Base-by-base conservation (phyloP, 2,797 vertebrate species). In the Falco concolor region DNA sequence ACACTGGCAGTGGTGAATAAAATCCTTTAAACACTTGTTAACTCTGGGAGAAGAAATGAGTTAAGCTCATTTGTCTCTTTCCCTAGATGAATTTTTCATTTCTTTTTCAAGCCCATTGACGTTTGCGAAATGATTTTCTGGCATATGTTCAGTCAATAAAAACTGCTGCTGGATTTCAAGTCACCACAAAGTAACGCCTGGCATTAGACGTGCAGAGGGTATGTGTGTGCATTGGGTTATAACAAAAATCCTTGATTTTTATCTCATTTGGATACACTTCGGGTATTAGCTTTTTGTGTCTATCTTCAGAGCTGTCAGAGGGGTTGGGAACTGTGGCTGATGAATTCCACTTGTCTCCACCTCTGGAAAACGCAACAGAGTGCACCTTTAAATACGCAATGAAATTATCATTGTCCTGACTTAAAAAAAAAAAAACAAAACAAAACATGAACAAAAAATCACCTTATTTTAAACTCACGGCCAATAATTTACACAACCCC, bases 31-130 rank as follows among this genome's bases (percentile, higher is more conserved):
- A 72, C 68, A 79, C 56, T 72, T 95, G 78, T 96, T 96, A 96
- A 95, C 36, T 80, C 56, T 20, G 49, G 80, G 45, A 45, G 65
- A 93, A 95, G 69, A 77, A 87, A 86, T 20, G 23, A 95, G 65
- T 84, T 79, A 77, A 94, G 72, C 59, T 96, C 86, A 89, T 96
- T 96, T 96, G 87, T 94, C 68, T 94, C 92, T 65, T 96, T 65
- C 65, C 17, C 2, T 8, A 40, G 83, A 94, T 90, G 77, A 94
- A 91, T 92, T 90, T 95, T 91, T 95, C 91, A 88, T 96, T 94
- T 93, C 61, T 87, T 61, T 94, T 83, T 91, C 90, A 52, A 92
- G 61, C 38, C n/a, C 49, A 36, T n/a, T 90, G 88, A 94, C 2
- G 18, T 82, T 72, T 77, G 64, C 5, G 23, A 95, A 97, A 92